Conservation (phyloP, 1,140 invertebrate genomes). For the Lerema accius region DNA sequence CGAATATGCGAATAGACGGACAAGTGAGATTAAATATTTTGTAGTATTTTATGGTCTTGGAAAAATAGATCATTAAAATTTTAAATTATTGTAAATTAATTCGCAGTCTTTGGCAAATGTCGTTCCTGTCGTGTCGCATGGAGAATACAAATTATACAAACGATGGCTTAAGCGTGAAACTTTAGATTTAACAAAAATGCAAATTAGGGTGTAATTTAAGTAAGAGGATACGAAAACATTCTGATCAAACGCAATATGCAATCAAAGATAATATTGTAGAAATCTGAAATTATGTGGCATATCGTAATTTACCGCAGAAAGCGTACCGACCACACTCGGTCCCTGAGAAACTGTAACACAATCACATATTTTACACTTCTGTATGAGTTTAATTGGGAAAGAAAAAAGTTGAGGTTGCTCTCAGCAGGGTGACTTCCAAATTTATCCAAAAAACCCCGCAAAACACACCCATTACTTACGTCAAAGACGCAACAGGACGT, state of each 20-base stretch:
- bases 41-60: background rate
- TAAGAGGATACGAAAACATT: slow-evolving; percentile 40
- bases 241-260: slow-evolving; percentile 58
- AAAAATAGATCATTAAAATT: background rate
- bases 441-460: slow-evolving; percentile 73
- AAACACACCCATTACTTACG: slow-evolving; percentile 76
- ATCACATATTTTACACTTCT: slow-evolving; percentile 79
- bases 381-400: slow-evolving; percentile 78
- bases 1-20: background rate
- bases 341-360: slow-evolving; percentile 72
- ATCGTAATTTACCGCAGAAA: slow-evolving; percentile 70
- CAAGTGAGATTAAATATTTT: background rate
- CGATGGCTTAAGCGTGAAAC: slow-evolving; percentile 16
- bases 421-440: slow-evolving; percentile 74
- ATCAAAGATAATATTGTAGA: slow-evolving; percentile 68
- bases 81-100: background rate
- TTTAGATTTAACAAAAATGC: slow-evolving; percentile 39
- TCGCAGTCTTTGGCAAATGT: background rate
- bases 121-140: background rate
- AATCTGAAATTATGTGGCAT: slow-evolving; percentile 77
- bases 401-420: slow-evolving; percentile 67
- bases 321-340: slow-evolving; percentile 48
- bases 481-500: slow-evolving; percentile 65
- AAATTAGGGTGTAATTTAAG: slow-evolving; percentile 34
- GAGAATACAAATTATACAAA: background rate